Percentiles rank a stretch among this genome's conserved stretches.
These are phyloP conservation scores for Lottia scabra DNA, from an alignment of 2,888 invertebrate genomes.

Conservation along the genomic window DNA sequence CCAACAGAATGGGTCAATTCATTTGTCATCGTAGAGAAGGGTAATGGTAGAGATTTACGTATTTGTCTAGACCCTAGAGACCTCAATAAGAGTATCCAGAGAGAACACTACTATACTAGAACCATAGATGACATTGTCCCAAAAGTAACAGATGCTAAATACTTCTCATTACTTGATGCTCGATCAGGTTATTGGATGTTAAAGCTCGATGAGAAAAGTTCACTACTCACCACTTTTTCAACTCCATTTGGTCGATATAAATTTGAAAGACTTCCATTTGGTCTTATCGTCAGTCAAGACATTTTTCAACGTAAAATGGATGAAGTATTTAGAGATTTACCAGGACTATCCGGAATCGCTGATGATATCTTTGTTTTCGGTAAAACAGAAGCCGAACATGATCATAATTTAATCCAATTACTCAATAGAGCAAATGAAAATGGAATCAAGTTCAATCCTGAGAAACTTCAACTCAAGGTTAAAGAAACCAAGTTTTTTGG, in stretches of 20 bases:
- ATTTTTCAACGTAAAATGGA: slow-evolving; percentile 27
- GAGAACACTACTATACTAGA: slow-evolving; percentile 26
- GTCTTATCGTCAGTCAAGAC: slow-evolving; percentile 24
- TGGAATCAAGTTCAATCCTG: slow-evolving; percentile 29
- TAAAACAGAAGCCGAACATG: slow-evolving; percentile 20
- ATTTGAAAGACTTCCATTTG: slow-evolving; percentile 30
- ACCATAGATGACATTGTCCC: slow-evolving; percentile 35
- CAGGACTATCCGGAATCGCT: slow-evolving; percentile 21
- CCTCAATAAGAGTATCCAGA: slow-evolving; percentile 31
- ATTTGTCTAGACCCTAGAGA: slow-evolving; percentile 28
- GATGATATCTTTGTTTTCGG: slow-evolving; percentile 24
- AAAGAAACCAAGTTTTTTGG: slow-evolving; percentile 23
- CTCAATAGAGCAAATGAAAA: slow-evolving; percentile 10
- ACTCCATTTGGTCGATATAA: slow-evolving; percentile 31
- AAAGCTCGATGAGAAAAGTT: slow-evolving; percentile 18
- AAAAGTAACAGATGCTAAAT: slow-evolving; percentile 24
- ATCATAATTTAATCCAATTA: slow-evolving; percentile 18
- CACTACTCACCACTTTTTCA: slow-evolving; percentile 30
- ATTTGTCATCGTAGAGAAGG: slow-evolving; percentile 15
- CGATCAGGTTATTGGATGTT: slow-evolving; percentile 32
- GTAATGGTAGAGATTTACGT: slow-evolving; percentile 12
- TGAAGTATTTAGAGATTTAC: slow-evolving; percentile 11
- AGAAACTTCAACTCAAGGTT: slow-evolving; percentile 17
- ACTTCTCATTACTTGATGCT: slow-evolving; percentile 34
- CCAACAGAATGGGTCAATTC: slow-evolving; percentile 23